These are phyloP conservation scores for Gobio occitaniae DNA, from an alignment of 2,797 vertebrate species.

Conservation along the genomic window DNA sequence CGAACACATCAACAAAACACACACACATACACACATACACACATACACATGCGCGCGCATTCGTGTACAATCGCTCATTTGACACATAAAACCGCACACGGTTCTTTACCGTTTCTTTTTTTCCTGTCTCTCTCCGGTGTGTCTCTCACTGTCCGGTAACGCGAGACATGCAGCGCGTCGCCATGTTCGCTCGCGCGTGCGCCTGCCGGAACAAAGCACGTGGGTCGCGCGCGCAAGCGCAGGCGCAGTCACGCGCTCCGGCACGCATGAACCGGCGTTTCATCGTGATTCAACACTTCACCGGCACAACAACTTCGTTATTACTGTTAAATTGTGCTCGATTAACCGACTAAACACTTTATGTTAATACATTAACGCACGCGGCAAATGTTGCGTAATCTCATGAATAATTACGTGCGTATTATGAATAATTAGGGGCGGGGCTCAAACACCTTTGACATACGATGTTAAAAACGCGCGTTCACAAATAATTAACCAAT, in stretches of 20 bases:
- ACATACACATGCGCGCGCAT: background rate
- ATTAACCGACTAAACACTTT: background rate
- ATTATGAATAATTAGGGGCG: background rate
- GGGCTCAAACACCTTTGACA: background rate
- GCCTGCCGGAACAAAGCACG: slow-evolving; percentile 17
- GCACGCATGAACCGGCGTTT: background rate
- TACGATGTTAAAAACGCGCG: no score
- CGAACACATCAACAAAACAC: background rate
- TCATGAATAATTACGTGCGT: slow-evolving; percentile 1
- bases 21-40: background rate
- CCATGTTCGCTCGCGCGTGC: slow-evolving; percentile 45
- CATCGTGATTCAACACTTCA: slow-evolving; percentile 14
- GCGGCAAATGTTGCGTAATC: background rate
- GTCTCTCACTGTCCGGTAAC: slow-evolving; percentile 50
- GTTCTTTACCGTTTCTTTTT: slow-evolving; percentile 26
- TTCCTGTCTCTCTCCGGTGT: background rate
- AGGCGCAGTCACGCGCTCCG: background rate
- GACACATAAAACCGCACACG: background rate
- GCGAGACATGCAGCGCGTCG: slow-evolving; percentile 50
- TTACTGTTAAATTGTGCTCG: background rate
- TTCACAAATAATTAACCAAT: background rate
- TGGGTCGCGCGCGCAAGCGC: slow-evolving; percentile 4
- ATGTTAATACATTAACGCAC: background rate
- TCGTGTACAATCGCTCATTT: background rate
- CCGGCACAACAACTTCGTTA: background rate